These are phyloP conservation scores for Drosophila falleni DNA, from an alignment of 2,888 invertebrate genomes.

Conservation along the genomic window DNA sequence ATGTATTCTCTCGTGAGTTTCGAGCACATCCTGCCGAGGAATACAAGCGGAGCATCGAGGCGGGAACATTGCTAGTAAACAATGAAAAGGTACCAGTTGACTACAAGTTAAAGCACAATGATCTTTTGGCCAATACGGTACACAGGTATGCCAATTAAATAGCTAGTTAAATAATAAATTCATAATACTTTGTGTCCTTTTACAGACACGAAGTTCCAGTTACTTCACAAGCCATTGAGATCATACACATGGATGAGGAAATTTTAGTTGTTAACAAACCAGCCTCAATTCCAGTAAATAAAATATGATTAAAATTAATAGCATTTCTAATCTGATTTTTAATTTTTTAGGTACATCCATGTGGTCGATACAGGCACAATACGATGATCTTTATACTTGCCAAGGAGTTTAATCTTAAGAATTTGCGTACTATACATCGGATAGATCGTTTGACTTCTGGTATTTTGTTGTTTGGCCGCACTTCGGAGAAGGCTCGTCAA, in stretches of 20 bases:
- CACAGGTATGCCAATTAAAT: constrained; percentile 90
- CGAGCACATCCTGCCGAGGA: constrained; percentile 95
- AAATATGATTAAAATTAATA: not conserved
- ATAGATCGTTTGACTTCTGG: constrained; percentile 97
- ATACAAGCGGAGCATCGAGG: constrained; percentile 95
- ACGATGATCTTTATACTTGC: constrained; percentile 97
- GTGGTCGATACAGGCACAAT: constrained; percentile 98
- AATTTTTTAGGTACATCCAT: constrained; percentile 93
- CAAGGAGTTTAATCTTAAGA: constrained; percentile 96
- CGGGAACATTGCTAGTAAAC: constrained; percentile 96
- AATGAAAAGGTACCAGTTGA: constrained; percentile 95
- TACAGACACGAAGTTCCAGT: constrained; percentile 99
- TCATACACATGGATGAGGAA: constrained; percentile 98
- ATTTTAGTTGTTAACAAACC: constrained; percentile 99
- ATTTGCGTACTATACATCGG: constrained; percentile 96
- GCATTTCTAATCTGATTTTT: not conserved
- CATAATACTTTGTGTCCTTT: constrained; percentile 58
- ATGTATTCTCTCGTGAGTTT: constrained; percentile 96
- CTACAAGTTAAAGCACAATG: constrained; percentile 96
- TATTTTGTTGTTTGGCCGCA: constrained; percentile 95
- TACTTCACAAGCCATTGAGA: constrained; percentile 96
- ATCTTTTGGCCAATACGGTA: constrained; percentile 95
- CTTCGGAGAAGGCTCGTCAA: constrained; percentile 95
- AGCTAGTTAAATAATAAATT: not conserved
- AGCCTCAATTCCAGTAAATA: constrained; percentile 98